Conservation (phyloP, 2,888 invertebrate genomes). For the Mesorhabditis spiculigera region DNA sequence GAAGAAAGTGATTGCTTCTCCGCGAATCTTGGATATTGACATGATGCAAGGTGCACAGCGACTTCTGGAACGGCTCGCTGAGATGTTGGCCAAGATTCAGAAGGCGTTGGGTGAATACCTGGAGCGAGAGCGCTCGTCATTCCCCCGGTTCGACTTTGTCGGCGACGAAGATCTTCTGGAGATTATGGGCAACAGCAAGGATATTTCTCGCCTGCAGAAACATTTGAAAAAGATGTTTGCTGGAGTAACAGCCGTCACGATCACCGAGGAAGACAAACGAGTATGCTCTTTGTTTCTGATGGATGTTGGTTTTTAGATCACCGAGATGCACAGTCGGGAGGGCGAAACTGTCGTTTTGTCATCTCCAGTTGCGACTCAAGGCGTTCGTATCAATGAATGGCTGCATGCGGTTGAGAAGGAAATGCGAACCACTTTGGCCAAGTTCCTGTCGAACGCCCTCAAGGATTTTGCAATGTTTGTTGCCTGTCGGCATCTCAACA, state of each 20-base stretch:
- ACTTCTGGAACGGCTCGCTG: slow-evolving; percentile 89
- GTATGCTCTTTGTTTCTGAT: slow-evolving; percentile 62
- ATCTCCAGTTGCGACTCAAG: slow-evolving; percentile 73
- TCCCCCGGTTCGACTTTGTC: slow-evolving; percentile 87
- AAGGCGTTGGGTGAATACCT: slow-evolving; percentile 99
- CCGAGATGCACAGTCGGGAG: slow-evolving; percentile 49
- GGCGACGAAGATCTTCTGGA: slow-evolving; percentile 98
- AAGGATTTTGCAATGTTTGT: slow-evolving; percentile 8
- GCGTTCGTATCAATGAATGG: slow-evolving; percentile 99
- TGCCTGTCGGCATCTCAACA: slow-evolving; percentile 85
- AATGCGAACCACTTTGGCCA: slow-evolving; percentile 38
- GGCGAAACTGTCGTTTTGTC: slow-evolving; percentile 55
- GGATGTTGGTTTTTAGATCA: slow-evolving; percentile 26
- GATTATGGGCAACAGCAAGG: slow-evolving; percentile 99
- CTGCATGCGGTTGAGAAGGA: slow-evolving; percentile 85
- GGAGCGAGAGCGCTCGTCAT: slow-evolving; percentile 70
- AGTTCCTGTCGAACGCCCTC: slow-evolving; percentile 5
- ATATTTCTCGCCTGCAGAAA: slow-evolving; percentile 91
- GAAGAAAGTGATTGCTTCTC: slow-evolving; percentile 89
- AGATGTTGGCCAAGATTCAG: slow-evolving; percentile 95
- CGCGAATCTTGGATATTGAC: slow-evolving; percentile 96
- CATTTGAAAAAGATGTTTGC: slow-evolving; percentile 99
- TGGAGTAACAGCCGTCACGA: slow-evolving; percentile 87
- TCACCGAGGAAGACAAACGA: slow-evolving; percentile 73
- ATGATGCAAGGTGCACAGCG: slow-evolving; percentile 78